Evolutionary conservation across 92 coral and sea anemone genomes (phyloP), one percentile per base, ranked within the genome.

Genomic region (Parazoanthus darwini): DNA sequence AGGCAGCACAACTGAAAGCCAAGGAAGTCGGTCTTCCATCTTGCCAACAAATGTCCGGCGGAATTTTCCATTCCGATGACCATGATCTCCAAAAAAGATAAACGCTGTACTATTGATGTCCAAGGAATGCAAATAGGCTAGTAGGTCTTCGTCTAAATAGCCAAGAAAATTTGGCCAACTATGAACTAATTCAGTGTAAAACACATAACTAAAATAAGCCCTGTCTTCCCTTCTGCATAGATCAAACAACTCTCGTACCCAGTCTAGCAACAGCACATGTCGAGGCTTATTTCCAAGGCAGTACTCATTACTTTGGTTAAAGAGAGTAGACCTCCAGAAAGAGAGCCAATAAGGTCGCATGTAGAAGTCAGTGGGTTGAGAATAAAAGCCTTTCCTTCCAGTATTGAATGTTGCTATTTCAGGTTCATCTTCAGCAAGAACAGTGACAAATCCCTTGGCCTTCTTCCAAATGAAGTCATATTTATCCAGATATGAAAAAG

Each of bases 41-140:
- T 81, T 81, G 13, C 85, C 85, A 20, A 81, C 85, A 81, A 81
- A 81, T 63, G 85, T 81, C 85, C 56, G 85, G 74, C 85, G 85
- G 23, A 81, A 81, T 37, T 81, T 81, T 39, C 85, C 85, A 63
- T 36, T 81, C 35, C 85, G 38, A 18, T 81, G 85, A 23, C 85
- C 86, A 67, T 82, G 86, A 65, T 82, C 86, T n/a, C 86, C 86
- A 82, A 82, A 82, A 11, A 63, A 82, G 8, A 82, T 4, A 23
- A 82, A 43, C 4, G 22, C 77, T 33, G 86, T 82, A 16, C 11
- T 82, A 25, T 82, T 82, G 20, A 82, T 22, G 77, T 82, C 86
- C 10, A 82, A 42, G 8, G 86, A 82, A 16, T 67, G 33, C 38
- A 82, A 20, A 23, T 82, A 82, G 36, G 77, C 13, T 4, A 82